Conservation (phyloP, 2,113 vertebrate genomes). For the Sterrhoptilus dennistouni region DNA sequence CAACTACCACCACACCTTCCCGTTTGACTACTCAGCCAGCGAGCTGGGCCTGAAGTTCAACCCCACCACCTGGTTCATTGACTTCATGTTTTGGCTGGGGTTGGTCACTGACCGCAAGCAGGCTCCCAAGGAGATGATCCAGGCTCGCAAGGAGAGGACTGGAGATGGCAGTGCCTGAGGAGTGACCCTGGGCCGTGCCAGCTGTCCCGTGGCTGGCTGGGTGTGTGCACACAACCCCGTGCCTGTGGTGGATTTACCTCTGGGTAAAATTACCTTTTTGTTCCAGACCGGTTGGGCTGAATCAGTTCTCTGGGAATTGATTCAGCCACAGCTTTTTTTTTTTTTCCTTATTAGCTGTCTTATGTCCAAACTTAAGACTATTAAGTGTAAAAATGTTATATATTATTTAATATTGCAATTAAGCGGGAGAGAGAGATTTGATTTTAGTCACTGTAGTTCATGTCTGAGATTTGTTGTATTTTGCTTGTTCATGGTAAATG, state of each 20-base stretch:
- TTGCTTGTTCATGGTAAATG: constrained; percentile 29
- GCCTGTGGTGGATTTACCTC: constrained; percentile 1
- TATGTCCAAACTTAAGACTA: constrained; percentile 26
- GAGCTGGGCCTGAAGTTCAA: constrained; percentile 84
- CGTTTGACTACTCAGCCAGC: constrained; percentile 82
- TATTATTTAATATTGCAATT: constrained; percentile 59
- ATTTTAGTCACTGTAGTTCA: constrained; percentile 44
- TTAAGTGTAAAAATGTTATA: constrained; percentile 18
- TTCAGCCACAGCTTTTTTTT: neutral
- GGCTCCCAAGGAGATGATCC: constrained; percentile 73
- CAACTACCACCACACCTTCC: constrained; percentile 82
- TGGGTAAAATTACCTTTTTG: neutral
- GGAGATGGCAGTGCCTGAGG: constrained; percentile 78
- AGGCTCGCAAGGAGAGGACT: constrained; percentile 78
- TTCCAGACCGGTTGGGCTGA: neutral
- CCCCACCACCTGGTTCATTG: constrained; percentile 85
- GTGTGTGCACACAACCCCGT: neutral
- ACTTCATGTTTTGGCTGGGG: constrained; percentile 83
- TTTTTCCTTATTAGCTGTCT: constrained; percentile 43
- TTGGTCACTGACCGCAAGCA: constrained; percentile 78
- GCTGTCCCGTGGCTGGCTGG: neutral
- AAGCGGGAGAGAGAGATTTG: constrained; percentile 44
- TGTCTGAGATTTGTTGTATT: constrained; percentile 17
- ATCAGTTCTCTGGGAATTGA: neutral
- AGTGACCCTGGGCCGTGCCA: neutral